phyloP scores from a whole-genome alignment of 2,888 invertebrate genomes.

The Corbicula japonica region DNA sequence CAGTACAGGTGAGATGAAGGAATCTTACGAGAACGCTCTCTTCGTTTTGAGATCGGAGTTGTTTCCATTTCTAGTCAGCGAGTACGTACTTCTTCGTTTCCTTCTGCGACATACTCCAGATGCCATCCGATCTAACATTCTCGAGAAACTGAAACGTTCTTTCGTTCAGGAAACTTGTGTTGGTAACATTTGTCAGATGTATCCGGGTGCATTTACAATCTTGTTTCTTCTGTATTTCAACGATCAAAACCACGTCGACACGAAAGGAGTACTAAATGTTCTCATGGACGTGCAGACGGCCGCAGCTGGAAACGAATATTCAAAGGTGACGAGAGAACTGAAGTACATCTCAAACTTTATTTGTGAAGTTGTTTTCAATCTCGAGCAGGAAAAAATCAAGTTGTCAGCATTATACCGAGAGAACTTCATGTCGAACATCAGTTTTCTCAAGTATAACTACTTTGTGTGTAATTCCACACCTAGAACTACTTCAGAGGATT shows the following conservation, averaged over 20 bases:
- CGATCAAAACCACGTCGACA: not conserved
- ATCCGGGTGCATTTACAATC: not conserved
- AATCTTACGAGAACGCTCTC: not conserved
- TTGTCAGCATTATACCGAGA: not conserved
- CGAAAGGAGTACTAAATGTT: slow-evolving; percentile 20
- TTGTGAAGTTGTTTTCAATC: slow-evolving; percentile 8
- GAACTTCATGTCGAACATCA: slow-evolving; percentile 2
- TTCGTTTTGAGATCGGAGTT: slow-evolving; percentile 1
- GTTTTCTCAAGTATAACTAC: slow-evolving; percentile 11
- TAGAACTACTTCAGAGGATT: not conserved
- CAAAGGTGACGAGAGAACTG: slow-evolving; percentile 6
- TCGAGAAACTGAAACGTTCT: not conserved
- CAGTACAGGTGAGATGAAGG: not conserved
- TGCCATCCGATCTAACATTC: not conserved
- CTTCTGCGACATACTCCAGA: not conserved
- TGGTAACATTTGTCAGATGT: not conserved
- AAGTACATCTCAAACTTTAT: slow-evolving; percentile 16
- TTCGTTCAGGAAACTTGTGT: not conserved
- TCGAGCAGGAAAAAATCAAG: not conserved
- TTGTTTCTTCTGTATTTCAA: slow-evolving; percentile 7
- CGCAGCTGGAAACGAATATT: not conserved
- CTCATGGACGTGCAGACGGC: slow-evolving; percentile 9
- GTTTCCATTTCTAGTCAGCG: slow-evolving; percentile 7
- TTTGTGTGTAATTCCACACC: not conserved
- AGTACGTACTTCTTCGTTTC: not conserved